Base-by-base conservation (phyloP, 2,113 vertebrate genomes). In the Nanger granti region DNA sequence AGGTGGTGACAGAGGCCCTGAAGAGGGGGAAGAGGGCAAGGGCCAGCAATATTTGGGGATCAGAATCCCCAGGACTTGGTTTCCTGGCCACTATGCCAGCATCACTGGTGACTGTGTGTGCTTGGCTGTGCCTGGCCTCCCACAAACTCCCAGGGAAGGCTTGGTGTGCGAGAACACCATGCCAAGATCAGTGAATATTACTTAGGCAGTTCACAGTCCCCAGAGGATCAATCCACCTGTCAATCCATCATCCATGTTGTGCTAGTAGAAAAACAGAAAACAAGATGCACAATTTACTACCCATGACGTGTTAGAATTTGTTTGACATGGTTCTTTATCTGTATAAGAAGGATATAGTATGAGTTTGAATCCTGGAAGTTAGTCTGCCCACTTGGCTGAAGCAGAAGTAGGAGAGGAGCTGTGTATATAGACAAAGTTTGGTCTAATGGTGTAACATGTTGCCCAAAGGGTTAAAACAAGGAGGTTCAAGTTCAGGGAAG, bases 331-430 rank as follows among this genome's bases (percentile, higher is more conserved):
- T 47, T 93, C 52, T 54, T 85, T 54, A 41, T 31, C 64, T 79
- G 0, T 44, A 41, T 49, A 49, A 83, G 59, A 52, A 41, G 12
- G n/a, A 31, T 44, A 62, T 22, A 34, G 22, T 55, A 64, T 64
- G 34, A 83, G 31, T 83, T 20, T 89, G 54, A 84, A 47, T 96
- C 41, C 64, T 91, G 82, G 87, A 89, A 84, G 47, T 86, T 85
- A 88, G 69, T 49, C n/a, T 49, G 37, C 47, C 55, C 84, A 4
- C 37, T 14, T 89, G 59, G 24, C 84, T 94, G 31, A 87, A 87
- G 59, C 66, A 80, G 26, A 73, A 47, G n/a, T 12, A 41, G n/a
- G n/a, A 31, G 62, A 8, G 60, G 62, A 64, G 62, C 62, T 64
- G 14, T 8, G 0, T 2, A 17, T 8, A 17, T 4, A 4, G 7